These are phyloP conservation scores for Zaprionus lachaisei DNA, from an alignment of 1,140 invertebrate species.

Conservation along the genomic window DNA sequence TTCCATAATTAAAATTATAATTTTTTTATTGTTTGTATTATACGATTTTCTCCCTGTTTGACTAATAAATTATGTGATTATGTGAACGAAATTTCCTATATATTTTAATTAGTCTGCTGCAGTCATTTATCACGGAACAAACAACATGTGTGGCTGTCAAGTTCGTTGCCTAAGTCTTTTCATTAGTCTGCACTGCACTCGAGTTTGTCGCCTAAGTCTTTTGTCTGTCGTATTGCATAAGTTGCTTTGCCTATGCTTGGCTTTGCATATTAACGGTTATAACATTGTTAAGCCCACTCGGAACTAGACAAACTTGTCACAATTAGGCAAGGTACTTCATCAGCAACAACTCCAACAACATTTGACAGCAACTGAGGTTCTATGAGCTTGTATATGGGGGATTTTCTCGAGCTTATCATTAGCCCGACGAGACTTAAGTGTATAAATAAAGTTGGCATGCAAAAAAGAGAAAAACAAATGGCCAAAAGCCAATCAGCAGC, in stretches of 20 bases:
- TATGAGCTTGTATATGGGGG: not conserved
- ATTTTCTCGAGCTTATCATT: conserved; percentile 44
- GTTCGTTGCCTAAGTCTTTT: conserved; percentile 27
- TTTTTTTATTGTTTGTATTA: not conserved
- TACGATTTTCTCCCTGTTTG: not conserved
- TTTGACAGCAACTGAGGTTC: conserved; percentile 24
- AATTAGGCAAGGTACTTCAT: conserved; percentile 38
- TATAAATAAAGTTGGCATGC: conserved; percentile 37
- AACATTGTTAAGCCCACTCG: conserved; percentile 4
- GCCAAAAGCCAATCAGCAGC: not conserved
- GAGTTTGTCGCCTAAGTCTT: conserved; percentile 25
- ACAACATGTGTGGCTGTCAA: not conserved
- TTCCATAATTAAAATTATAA: conserved; percentile 2
- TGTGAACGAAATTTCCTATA: conserved; percentile 2
- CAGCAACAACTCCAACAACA: conserved; percentile 3
- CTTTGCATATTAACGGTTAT: conserved; percentile 14
- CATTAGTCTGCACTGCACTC: not conserved
- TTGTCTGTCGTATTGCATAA: conserved; percentile 25
- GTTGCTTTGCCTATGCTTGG: not conserved
- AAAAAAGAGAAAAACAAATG: conserved; percentile 55
- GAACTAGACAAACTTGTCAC: conserved; percentile 40
- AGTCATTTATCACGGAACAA: conserved; percentile 9
- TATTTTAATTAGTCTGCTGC: conserved; percentile 5
- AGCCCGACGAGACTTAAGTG: conserved; percentile 16
- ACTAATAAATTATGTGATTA: conserved; percentile 5